Evolutionary conservation across 2,113 vertebrate genomes (phyloP), one percentile per base, ranked within the genome.

Genomic region (Desmodus rotundus): DNA sequence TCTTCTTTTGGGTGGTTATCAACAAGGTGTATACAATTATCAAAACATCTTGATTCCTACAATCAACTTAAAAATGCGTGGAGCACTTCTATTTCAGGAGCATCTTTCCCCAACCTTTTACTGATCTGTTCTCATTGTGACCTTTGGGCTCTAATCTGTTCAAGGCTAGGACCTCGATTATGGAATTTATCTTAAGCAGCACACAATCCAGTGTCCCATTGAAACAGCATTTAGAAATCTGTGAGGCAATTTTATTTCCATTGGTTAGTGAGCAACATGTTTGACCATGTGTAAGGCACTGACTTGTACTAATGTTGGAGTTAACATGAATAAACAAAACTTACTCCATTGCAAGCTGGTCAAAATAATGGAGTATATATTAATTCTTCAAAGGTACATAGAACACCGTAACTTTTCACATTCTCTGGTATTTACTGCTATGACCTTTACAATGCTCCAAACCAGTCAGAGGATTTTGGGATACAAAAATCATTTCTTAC

Each of bases 241-340:
- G 38, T 83, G 26, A 95, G 87, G 43, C 19, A 33, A 70, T 80
- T 94, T 83, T 70, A 94, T 85, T 91, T 92, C 28, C n/a, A 89
- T 41, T 63, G 67, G 4, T 93, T 82, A 76, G 4, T 80, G 67
- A 87, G 78, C 78, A 85, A 85, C 56, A 45, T 54, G 78, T 78
- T 85, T 94, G 31, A 70, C 52, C 67, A 93, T 24, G 3, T 20
- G 4, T 88, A 94, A 97, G 84, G 90, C 92, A 97, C 68, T 76
- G 45, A 65, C 72, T 82, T 94, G 28, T 61, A 58, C 45, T 81
- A 26, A 68, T 61, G 61, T 93, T 93, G 47, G 63, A 82, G 94
- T 95, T 85, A 82, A 92, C 17, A 54, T 38, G 36, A 93, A 70
- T 24, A 33, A 85, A 52, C 24, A 93, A 22, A 90, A 61, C 36